These are phyloP conservation scores for Pongo abelii DNA, from an alignment of 2,113 vertebrate species.

Conservation along the genomic window DNA sequence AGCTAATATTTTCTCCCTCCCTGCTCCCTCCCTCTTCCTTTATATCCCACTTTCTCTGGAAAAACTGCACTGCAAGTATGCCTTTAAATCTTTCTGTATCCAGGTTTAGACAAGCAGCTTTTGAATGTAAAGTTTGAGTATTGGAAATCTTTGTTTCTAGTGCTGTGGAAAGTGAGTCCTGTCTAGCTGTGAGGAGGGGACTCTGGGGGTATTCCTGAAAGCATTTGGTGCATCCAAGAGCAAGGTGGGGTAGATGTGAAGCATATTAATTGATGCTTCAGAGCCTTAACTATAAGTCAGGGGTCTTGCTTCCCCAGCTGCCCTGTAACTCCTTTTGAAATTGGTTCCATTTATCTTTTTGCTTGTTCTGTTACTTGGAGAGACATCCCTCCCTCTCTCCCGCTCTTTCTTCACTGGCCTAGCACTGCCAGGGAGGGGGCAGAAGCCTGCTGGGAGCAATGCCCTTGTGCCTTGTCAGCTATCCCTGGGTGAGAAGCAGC, in stretches of 20 bases:
- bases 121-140: background rate
- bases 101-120: background rate
- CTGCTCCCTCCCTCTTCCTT: background rate
- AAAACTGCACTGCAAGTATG: accelerated
- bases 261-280: background rate
- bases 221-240: background rate
- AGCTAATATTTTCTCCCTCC: background rate
- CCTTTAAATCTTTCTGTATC: background rate
- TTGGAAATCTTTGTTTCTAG: background rate
- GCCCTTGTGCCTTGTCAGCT: background rate
- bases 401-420: background rate
- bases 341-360: background rate
- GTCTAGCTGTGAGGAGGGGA: background rate
- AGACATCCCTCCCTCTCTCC: background rate
- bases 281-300: background rate
- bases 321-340: background rate
- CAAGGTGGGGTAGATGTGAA: background rate
- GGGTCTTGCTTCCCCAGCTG: background rate
- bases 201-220: background rate
- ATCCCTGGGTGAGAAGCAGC: background rate
- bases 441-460: background rate
- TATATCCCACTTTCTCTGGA: background rate
- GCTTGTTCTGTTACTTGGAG: background rate
- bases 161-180: background rate
- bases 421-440: background rate